phyloP scores from a whole-genome alignment of 2,113 vertebrate genomes.

The Gobio gobio region DNA sequence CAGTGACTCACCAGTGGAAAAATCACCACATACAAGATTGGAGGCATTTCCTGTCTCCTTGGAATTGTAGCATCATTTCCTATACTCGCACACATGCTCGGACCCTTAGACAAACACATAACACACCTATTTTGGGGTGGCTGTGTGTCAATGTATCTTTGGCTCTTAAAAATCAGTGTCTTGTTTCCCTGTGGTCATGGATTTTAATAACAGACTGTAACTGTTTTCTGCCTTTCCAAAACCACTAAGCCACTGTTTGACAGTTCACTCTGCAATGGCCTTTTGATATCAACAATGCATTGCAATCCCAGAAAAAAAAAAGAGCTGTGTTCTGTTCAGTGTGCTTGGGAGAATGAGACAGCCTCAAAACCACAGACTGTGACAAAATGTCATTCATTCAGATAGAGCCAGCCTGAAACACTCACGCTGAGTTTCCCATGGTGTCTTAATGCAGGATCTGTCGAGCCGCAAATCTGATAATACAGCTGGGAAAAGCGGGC shows the following conservation, averaged over 20 bases:
- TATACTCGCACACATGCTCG: conserved; percentile 50
- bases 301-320: background rate
- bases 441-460: conserved; percentile 47
- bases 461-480: conserved; percentile 55
- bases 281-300: conserved; percentile 20
- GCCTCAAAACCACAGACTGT: conserved; percentile 2
- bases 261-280: conserved; percentile 13
- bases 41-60: conserved; percentile 62
- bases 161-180: conserved; percentile 49
- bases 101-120: conserved; percentile 19
- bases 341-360: background rate
- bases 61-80: conserved; percentile 63
- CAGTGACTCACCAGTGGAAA: conserved; percentile 76
- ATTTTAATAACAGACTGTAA: conserved; percentile 40
- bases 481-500: conserved; percentile 55
- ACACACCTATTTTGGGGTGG: conserved; percentile 39
- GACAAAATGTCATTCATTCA: conserved; percentile 38
- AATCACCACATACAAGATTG: conserved; percentile 62
- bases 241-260: conserved; percentile 41
- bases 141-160: conserved; percentile 47
- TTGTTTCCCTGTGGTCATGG: conserved; percentile 47
- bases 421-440: conserved; percentile 47
- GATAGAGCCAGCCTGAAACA: conserved; percentile 32
- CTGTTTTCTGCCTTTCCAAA: conserved; percentile 46
- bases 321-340: background rate